Conservation (phyloP, 2,888 invertebrate genomes). For the Agonopterix arenella region DNA sequence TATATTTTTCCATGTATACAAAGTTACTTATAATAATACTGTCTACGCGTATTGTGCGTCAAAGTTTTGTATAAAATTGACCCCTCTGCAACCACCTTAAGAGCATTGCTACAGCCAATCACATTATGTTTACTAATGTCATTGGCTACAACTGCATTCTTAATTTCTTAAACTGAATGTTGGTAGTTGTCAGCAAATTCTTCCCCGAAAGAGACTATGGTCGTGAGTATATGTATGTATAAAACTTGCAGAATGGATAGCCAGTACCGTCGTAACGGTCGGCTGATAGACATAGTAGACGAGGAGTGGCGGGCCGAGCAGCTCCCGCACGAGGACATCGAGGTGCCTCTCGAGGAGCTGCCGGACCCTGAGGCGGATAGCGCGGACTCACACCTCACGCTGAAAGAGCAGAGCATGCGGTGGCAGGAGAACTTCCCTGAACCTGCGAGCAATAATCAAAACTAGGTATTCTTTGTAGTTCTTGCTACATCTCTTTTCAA, state of each 20-base stretch:
- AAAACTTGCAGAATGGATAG: constrained; percentile 83
- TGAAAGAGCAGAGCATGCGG: constrained; percentile 88
- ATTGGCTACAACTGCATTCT: no score
- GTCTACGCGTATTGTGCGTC: no score
- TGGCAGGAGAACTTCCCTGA: constrained; percentile 79
- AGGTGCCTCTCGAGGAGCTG: constrained; percentile 90
- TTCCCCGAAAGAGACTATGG: no score
- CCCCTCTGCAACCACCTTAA: no score
- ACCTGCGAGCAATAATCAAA: constrained; percentile 60
- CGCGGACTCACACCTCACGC: constrained; percentile 91
- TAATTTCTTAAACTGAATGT: no score
- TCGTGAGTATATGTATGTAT: no score
- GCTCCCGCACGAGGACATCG: constrained; percentile 88
- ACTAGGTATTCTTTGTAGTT: constrained; percentile 39
- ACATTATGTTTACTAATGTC: no score
- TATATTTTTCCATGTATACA: no score
- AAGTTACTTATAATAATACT: no score
- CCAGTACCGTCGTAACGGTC: constrained; percentile 84
- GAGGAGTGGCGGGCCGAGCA: constrained; percentile 92
- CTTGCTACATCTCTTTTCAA: not conserved
- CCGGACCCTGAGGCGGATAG: constrained; percentile 96
- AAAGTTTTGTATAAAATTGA: no score
- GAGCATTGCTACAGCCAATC: no score
- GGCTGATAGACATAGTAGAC: constrained; percentile 88
- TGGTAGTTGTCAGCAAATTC: no score